These are phyloP conservation scores for Turdus rufiventris DNA, from an alignment of 2,113 vertebrate genomes.

Conservation along the genomic window DNA sequence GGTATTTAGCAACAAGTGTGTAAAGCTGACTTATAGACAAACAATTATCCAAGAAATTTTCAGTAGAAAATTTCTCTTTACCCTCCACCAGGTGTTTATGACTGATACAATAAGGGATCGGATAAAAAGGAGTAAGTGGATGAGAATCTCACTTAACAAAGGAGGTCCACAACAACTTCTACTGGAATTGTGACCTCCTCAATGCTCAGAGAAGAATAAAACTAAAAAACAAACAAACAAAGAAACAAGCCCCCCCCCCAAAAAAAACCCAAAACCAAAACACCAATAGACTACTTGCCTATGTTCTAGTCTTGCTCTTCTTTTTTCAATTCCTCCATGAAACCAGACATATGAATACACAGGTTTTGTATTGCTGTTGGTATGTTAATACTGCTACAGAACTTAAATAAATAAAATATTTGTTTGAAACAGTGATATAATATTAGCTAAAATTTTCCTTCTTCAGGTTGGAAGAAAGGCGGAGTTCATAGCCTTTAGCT, in stretches of 20 bases:
- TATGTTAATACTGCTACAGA: not conserved
- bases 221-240: not conserved
- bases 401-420: constrained; percentile 31
- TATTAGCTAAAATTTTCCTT: not conserved
- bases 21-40: not conserved
- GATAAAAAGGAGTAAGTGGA: not conserved
- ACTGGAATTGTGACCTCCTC: not conserved
- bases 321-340: not conserved
- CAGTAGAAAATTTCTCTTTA: not conserved
- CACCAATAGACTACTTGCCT: not conserved
- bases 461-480: not conserved
- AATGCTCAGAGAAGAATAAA: not conserved
- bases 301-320: not conserved
- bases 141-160: not conserved
- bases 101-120: not conserved
- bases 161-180: not conserved
- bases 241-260: no score
- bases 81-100: not conserved
- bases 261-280: no score
- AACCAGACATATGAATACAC: fast-evolving
- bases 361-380: not conserved
- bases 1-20: not conserved
- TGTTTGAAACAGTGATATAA: not conserved
- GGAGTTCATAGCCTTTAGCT: not conserved
- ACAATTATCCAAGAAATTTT: not conserved